Conservation (phyloP, 2,888 invertebrate genomes). For the Hypomecis atomaria region DNA sequence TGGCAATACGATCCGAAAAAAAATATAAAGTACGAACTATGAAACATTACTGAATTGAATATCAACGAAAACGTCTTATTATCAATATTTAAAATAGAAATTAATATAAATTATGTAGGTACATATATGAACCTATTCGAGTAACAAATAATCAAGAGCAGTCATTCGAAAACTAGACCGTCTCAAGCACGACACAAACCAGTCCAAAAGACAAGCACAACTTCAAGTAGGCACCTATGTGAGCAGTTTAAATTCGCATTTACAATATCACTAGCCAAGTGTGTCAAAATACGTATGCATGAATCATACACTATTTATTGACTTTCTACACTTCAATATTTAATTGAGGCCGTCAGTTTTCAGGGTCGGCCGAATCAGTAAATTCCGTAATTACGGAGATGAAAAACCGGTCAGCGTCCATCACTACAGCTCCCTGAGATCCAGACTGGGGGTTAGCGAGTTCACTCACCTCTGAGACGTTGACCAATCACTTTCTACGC, state of each 20-base stretch:
- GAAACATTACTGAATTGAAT: no score
- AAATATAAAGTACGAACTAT: no score
- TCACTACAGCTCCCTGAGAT: constrained; percentile 46
- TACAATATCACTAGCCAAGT: constrained; percentile 21
- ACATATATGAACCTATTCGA: no score
- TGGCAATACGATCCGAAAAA: no score
- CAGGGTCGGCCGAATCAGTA: constrained; percentile 8
- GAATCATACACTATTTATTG: constrained; percentile 33
- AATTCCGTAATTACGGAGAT: constrained; percentile 34
- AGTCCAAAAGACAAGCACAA: neutral
- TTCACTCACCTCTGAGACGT: constrained; percentile 70
- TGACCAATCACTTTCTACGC: constrained; percentile 60
- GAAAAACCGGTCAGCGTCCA: constrained; percentile 41
- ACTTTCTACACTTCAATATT: constrained; percentile 31
- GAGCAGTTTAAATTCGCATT: constrained; percentile 22
- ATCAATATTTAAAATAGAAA: no score
- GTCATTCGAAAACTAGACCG: constrained; percentile 2
- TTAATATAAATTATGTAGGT: no score
- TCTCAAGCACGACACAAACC: neutral
- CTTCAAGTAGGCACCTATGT: neutral
- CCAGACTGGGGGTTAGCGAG: constrained; percentile 65
- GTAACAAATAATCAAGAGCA: no score
- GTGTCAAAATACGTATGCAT: constrained; percentile 31
- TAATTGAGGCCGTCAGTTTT: constrained; percentile 18
- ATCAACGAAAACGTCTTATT: no score